A percentile compares a stretch with the other conserved stretches of the same genome.
phyloP scores from a whole-genome alignment of 2,888 invertebrate genomes.

The Copidosoma aretas region DNA sequence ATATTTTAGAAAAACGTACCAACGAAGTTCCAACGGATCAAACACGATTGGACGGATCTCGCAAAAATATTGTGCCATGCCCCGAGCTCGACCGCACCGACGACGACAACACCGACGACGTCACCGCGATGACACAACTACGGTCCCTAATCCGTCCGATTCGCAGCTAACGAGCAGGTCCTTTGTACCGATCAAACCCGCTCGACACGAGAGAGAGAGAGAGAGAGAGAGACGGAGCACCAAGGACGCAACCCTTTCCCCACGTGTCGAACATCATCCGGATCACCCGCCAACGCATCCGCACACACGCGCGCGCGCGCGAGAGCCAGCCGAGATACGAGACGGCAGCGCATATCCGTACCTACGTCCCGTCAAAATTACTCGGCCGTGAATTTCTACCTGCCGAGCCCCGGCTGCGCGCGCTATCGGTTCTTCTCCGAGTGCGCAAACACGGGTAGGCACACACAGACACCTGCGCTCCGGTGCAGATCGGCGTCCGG shows the following conservation, averaged over 20 bases:
- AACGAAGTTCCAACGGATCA: no score
- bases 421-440: no score
- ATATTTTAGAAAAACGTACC: no score
- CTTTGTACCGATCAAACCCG: slow-evolving; percentile 48
- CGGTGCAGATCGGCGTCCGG: neutral
- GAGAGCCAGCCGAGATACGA: slow-evolving; percentile 23
- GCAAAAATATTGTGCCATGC: no score
- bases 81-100: neutral
- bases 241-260: neutral
- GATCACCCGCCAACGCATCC: no score
- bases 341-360: slow-evolving; percentile 25
- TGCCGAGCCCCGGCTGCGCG: no score
- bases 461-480: no score
- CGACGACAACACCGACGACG: no score
- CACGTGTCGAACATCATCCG: neutral
- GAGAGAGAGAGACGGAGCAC: no score
- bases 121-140: neutral
- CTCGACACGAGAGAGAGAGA: no score
- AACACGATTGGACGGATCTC: no score
- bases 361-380: slow-evolving; percentile 24
- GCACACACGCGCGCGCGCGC: slow-evolving; percentile 18
- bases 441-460: no score
- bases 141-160: slow-evolving; percentile 33
- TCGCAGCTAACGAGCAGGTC: slow-evolving; percentile 50
- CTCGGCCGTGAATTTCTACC: slow-evolving; percentile 31